A percentile compares a stretch with the other conserved stretches of the same genome.
phyloP scores from a whole-genome alignment of 2,113 vertebrate species.

The Etheostoma cragini region DNA sequence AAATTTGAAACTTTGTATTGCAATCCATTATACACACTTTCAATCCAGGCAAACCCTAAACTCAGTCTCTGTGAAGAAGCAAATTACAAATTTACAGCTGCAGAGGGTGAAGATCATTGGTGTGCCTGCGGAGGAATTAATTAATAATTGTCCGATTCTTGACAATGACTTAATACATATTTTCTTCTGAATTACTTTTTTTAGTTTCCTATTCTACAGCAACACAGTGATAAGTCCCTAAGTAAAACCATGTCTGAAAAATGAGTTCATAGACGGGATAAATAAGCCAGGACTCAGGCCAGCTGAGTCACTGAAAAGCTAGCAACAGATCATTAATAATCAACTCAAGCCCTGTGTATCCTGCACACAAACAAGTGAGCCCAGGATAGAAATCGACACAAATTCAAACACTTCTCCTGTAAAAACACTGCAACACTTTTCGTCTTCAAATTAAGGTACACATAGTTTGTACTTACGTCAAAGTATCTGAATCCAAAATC shows the following conservation, averaged over 20 bases:
- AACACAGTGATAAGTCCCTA: neutral
- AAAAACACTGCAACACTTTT: conserved; percentile 7
- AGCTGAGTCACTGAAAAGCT: conserved; percentile 10
- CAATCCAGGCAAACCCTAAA: neutral
- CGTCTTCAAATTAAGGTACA: neutral
- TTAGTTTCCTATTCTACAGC: neutral
- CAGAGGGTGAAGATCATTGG: conserved; percentile 16
- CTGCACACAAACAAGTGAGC: conserved; percentile 7
- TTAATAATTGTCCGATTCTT: conserved; percentile 26
- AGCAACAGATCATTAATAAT: conserved; percentile 22
- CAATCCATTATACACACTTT: neutral
- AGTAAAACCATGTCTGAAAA: conserved; percentile 11
- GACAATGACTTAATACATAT: conserved; percentile 5
- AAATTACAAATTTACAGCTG: conserved; percentile 6
- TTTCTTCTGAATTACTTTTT: conserved; percentile 6
- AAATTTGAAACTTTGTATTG: conserved; percentile 18
- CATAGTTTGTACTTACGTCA: neutral
- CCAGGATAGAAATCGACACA: neutral
- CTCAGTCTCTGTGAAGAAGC: neutral
- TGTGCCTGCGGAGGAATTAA: conserved; percentile 32
- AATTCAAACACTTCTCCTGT: conserved; percentile 5
- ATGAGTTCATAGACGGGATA: neutral
- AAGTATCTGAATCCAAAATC: neutral
- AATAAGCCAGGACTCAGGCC: conserved; percentile 1
- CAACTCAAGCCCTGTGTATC: neutral